Evolutionary conservation across 2,797 vertebrate species (phyloP), one percentile per base, ranked within the genome.

Genomic region (Arrhamphus sclerolepis): DNA sequence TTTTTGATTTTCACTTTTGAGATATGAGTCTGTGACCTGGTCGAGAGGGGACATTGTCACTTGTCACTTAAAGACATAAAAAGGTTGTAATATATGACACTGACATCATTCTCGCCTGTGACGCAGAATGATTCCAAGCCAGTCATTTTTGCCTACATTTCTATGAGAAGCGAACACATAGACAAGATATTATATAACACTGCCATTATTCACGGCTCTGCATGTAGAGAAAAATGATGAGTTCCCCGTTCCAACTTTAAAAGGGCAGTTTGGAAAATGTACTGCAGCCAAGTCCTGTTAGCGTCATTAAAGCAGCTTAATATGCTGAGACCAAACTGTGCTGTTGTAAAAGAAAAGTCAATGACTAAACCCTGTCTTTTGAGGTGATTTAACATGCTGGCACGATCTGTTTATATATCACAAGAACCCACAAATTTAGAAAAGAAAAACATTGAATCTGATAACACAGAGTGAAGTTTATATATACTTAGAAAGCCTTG

Each of bases 121-220:
- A 7, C 8, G 29, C 43, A 34, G 16, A 18, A 38, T 39, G 17
- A 55, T 40, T 42, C 4, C 5, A 43, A 66, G 18, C 28, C 13
- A 49, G 9, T 19, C 29, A 58, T 61, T 52, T 38, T 26, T 0
- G 6, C 2, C 3, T 28, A 26, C 22, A 14, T n/a, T 47, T 56
- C 26, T 44, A 20, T 60, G 62, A 41, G 50, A 22, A 24, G 3
- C 16, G 1, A 34, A 34, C 31, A 34, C 9, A 58, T 16, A 39
- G 44, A 56, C 14, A 17, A 28, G 1, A 1, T 31, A 6, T 86
- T 66, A 39, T 44, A 19, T 42, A 71, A 75, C 40, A 3, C 51
- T 58, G 74, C 76, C 76, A 58, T 70, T 64, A 70, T 72, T 70
- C 67, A 80, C 73, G 62, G 75, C 53, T 68, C 55, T n/a, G 54